Conservation (phyloP, 2,888 invertebrate genomes). For the Conchocele bisecta region DNA sequence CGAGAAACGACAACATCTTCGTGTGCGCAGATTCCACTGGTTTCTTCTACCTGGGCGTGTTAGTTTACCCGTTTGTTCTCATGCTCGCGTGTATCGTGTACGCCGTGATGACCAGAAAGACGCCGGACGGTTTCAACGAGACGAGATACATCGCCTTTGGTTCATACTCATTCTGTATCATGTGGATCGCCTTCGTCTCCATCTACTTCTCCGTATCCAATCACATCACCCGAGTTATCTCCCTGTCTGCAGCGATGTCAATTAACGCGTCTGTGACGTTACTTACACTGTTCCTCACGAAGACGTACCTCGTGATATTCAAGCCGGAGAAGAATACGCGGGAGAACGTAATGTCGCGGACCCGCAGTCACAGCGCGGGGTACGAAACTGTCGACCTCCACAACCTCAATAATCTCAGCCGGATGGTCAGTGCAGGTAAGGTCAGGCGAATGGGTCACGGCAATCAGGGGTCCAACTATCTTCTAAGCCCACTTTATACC, state of each 20-base stretch:
- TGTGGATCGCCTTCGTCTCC: slow-evolving; percentile 86
- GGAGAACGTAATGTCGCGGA: slow-evolving; percentile 84
- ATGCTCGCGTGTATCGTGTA: slow-evolving; percentile 85
- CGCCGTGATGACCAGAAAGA: slow-evolving; percentile 85
- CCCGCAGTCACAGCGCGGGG: slow-evolving; percentile 34
- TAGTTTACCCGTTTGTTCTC: slow-evolving; percentile 85
- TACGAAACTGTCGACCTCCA: slow-evolving; percentile 46
- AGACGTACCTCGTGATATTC: slow-evolving; percentile 85
- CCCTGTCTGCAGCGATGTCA: slow-evolving; percentile 84
- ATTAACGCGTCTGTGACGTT: slow-evolving; percentile 85
- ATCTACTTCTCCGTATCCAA: slow-evolving; percentile 84
- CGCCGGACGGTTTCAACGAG: slow-evolving; percentile 86
- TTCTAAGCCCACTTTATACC: too few species aligned
- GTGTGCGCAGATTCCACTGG: slow-evolving; percentile 83
- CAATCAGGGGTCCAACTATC: too few species aligned
- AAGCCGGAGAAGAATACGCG: slow-evolving; percentile 86
- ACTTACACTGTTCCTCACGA: slow-evolving; percentile 85
- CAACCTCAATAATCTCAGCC: slow-evolving; percentile 44
- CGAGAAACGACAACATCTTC: slow-evolving; percentile 72
- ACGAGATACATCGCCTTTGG: slow-evolving; percentile 85
- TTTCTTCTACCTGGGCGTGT: slow-evolving; percentile 84
- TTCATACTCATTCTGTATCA: slow-evolving; percentile 85
- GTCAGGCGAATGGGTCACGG: neutral
- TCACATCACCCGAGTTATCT: slow-evolving; percentile 84
- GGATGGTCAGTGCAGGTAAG: slow-evolving; percentile 57